Conservation (phyloP, 2,113 vertebrate genomes). For the Sialia sialis region DNA sequence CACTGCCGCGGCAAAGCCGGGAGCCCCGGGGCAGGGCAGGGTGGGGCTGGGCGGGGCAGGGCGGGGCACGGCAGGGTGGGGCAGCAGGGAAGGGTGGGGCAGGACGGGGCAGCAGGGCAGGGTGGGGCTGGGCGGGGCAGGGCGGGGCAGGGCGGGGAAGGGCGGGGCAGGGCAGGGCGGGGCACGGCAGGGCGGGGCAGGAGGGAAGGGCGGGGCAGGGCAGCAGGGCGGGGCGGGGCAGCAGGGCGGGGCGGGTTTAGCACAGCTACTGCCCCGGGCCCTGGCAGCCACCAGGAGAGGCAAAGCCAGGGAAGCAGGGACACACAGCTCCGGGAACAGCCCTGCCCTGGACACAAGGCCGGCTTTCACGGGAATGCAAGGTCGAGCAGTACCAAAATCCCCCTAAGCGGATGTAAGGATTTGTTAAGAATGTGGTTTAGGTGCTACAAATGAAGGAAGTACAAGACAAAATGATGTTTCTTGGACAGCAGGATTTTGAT, state of each 20-base stretch:
- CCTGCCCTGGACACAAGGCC: neutral
- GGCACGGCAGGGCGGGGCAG: accelerated
- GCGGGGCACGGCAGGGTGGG: too few species aligned
- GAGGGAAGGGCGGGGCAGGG: neutral
- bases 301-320: neutral
- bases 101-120: neutral
- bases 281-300: neutral
- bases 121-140: accelerated
- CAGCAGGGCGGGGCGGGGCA: neutral
- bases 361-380: neutral
- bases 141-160: neutral
- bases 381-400: neutral
- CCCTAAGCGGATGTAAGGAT: neutral
- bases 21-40: accelerated
- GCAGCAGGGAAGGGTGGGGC: too few species aligned
- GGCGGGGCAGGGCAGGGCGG: neutral
- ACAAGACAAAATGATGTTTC: neutral
- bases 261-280: neutral
- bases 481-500: neutral
- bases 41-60: accelerated
- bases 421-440: neutral
- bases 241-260: neutral
- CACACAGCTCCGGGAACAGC: neutral
- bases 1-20: accelerated
- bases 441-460: neutral